Evolutionary conservation across 2,888 invertebrate genomes (phyloP), one percentile per base, ranked within the genome.

Genomic region (Agonopterix arenella): DNA sequence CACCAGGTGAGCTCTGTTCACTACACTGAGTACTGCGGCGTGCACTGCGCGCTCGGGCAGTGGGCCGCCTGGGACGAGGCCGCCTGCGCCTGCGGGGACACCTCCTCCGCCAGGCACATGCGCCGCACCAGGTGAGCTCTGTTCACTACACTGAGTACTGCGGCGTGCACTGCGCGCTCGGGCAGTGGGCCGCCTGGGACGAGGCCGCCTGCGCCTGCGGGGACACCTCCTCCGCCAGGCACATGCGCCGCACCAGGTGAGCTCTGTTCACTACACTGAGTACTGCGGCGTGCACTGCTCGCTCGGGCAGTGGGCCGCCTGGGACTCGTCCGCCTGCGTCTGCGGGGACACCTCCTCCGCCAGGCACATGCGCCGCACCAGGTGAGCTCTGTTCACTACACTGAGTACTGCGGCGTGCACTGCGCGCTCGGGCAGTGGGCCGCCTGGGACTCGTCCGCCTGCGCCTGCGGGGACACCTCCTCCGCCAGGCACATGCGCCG

Each of bases 201-300:
- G 61, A 80, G 1, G 79, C 89, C 11, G 89, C 90, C n/a, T 92
- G 92, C 64, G 76, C 84, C 18, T 92, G 92, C 57, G 91, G 91
- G 0, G 84, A 80, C 55, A 67, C 77, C 4, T 71, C 79, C 11
- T 63, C 78, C 2, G 69, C 76, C 0, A 61, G 76, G 8, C 85
- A 88, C 55, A 88, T 88, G 88, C 69, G 89, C 0, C 74, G 88
- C 8, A 78, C 76, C 50, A 83, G 88, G 88, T 85, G 2, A 1
- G 16, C 2, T 16, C 16, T 16, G 16, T n/a, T n/a, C n/a, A n/a
- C n/a, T n/a, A n/a, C n/a, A n/a, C n/a, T n/a, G n/a, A n/a, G n/a
- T n/a, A n/a, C 40, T 93, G 93, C 59, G 92, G 92, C 3, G 90
- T 92, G 46, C 93, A 93, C 77, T 93, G 93, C 67, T 91, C 92